Evolutionary conservation across 2,888 invertebrate genomes (phyloP).

Genomic region (Tetragonisca angustula): DNA sequence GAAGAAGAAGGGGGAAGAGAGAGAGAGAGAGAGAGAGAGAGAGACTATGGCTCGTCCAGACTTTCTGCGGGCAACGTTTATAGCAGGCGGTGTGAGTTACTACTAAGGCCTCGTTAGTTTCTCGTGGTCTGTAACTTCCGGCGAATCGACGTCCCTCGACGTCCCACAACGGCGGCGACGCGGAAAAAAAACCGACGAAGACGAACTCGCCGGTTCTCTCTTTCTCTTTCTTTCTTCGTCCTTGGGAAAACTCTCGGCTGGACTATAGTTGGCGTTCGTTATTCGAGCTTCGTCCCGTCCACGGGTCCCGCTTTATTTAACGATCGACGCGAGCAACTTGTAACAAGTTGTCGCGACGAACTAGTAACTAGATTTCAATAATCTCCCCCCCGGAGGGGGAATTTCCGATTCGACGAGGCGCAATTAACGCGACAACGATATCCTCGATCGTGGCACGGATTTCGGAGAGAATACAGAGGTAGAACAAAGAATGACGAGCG

Average conservation of each 20-base stretch:
- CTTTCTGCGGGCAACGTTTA: constrained; percentile 81
- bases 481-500: background rate
- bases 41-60: constrained; percentile 65
- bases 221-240: background rate
- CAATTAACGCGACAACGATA: constrained; percentile 38
- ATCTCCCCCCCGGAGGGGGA: constrained; percentile 6
- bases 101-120: constrained; percentile 79
- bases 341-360: constrained; percentile 40
- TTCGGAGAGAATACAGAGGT: background rate
- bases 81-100: constrained; percentile 75
- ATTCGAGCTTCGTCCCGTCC: background rate
- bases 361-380: constrained; percentile 38
- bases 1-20: constrained; percentile 31
- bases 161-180: background rate
- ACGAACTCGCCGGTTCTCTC: background rate
- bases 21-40: constrained; percentile 44
- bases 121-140: constrained; percentile 41
- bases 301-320: constrained; percentile 37
- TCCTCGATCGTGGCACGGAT: background rate
- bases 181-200: background rate
- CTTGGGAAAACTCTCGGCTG: background rate
- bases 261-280: background rate
- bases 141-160: constrained; percentile 35
- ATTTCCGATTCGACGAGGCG: constrained; percentile 9
- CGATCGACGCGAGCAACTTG: constrained; percentile 28